A percentile compares a stretch with the other conserved stretches of the same genome.
phyloP scores from a whole-genome alignment of 1,140 invertebrate species.

The Drosophila ambigua region DNA sequence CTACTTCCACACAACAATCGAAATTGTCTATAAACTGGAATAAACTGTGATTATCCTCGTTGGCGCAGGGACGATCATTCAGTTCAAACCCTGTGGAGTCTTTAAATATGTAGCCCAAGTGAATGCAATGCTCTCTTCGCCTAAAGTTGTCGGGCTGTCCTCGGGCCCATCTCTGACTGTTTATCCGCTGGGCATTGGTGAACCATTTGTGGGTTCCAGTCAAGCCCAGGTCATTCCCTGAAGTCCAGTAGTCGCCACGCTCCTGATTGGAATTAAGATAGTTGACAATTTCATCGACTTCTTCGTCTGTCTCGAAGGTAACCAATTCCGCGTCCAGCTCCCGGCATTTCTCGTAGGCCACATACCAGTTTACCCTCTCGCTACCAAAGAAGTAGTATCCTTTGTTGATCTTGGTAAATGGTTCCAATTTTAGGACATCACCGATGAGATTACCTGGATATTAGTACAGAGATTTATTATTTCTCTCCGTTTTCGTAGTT shows the following conservation, averaged over 20 bases:
- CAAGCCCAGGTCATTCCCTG: conserved; percentile 39
- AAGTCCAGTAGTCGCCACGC: conserved; percentile 35
- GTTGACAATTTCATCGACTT: conserved; percentile 21
- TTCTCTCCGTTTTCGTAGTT: background rate
- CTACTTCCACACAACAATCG: conserved; percentile 76
- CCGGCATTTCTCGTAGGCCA: conserved; percentile 39
- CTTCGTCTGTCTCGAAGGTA: conserved; percentile 36
- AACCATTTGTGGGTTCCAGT: conserved; percentile 46
- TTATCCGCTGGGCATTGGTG: conserved; percentile 26
- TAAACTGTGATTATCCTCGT: conserved; percentile 14
- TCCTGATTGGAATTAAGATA: conserved; percentile 1
- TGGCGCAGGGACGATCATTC: conserved; percentile 27
- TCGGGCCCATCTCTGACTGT: background rate
- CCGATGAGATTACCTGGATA: conserved; percentile 11
- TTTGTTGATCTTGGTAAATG: conserved; percentile 26
- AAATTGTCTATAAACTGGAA: conserved; percentile 44
- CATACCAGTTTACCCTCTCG: conserved; percentile 37
- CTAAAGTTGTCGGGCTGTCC: no score
- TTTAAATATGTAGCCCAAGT: conserved; percentile 20
- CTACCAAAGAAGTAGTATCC: background rate
- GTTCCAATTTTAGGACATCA: conserved; percentile 8
- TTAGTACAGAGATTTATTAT: fast-evolving
- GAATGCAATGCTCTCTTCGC: conserved; percentile 29
- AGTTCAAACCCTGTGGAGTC: conserved; percentile 24
- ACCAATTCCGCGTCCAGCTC: conserved; percentile 25